Evolutionary conservation across 2,797 vertebrate species (phyloP).

Genomic region (Psittacula derbiana): DNA sequence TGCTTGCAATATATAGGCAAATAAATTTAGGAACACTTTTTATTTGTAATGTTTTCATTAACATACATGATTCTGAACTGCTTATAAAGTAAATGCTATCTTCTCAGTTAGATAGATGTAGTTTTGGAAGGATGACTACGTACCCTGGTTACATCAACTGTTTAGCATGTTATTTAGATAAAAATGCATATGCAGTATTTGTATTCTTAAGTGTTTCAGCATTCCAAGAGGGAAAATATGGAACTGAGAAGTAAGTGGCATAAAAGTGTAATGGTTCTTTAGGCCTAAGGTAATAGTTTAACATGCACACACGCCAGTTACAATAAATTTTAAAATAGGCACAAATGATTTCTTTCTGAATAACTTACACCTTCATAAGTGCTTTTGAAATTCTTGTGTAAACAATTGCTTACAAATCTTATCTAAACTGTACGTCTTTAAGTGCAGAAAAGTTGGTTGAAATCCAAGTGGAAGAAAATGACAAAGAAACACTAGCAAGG

Average conservation of each 20-base stretch:
- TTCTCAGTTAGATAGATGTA: neutral
- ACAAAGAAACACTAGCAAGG: neutral
- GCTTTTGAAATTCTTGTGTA: neutral
- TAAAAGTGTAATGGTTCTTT: neutral
- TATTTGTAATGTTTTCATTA: neutral
- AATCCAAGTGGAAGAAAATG: neutral
- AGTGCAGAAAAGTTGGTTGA: neutral
- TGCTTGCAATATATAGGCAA: neutral
- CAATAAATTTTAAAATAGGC: neutral
- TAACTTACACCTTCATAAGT: neutral
- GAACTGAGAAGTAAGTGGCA: neutral
- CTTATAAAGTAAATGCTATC: neutral
- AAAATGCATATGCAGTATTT: neutral
- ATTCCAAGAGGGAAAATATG: neutral
- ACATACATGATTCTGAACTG: neutral
- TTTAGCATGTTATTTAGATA: neutral
- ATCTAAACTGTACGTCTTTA: neutral
- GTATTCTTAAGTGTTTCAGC: neutral
- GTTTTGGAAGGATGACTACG: neutral
- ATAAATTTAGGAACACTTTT: neutral
- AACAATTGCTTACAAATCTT: neutral
- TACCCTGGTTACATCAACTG: neutral
- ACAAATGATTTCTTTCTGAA: neutral
- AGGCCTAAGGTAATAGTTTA: neutral
- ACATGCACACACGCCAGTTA: neutral